Evolutionary conservation across 2,113 vertebrate species (phyloP).

Genomic region (Silurus meridionalis): DNA sequence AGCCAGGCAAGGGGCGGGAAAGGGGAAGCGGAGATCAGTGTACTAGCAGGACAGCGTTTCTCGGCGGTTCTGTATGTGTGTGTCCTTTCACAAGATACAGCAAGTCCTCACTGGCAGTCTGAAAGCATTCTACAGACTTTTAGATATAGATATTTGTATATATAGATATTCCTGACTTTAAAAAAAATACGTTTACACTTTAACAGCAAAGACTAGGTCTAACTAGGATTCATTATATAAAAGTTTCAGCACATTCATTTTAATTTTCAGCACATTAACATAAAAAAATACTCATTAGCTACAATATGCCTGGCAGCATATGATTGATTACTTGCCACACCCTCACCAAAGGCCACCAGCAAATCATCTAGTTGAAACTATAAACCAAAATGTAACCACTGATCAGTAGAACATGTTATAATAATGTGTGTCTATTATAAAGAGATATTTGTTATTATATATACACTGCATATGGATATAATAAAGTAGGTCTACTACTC

Average conservation of each 20-base stretch:
- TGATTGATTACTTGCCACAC: conserved; percentile 15
- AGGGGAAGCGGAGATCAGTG: conserved; percentile 12
- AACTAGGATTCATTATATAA: background rate
- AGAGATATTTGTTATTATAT: no score
- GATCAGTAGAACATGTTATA: background rate
- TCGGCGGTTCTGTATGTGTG: background rate
- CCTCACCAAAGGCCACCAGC: background rate
- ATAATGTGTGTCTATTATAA: background rate
- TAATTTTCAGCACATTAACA: background rate
- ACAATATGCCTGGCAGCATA: background rate
- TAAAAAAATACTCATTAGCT: background rate
- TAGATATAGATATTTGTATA: background rate
- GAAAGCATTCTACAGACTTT: background rate
- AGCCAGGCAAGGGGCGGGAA: background rate
- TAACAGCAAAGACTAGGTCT: background rate
- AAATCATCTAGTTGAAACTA: no score
- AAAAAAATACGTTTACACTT: background rate
- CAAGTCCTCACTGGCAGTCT: background rate
- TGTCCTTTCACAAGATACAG: background rate
- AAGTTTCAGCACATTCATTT: background rate
- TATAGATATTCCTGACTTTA: no score
- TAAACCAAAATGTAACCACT: no score
- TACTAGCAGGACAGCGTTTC: background rate
- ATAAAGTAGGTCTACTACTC: background rate
- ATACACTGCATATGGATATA: no score